phyloP scores from a whole-genome alignment of 2,797 vertebrate genomes.

The Enteromius viviparus region DNA sequence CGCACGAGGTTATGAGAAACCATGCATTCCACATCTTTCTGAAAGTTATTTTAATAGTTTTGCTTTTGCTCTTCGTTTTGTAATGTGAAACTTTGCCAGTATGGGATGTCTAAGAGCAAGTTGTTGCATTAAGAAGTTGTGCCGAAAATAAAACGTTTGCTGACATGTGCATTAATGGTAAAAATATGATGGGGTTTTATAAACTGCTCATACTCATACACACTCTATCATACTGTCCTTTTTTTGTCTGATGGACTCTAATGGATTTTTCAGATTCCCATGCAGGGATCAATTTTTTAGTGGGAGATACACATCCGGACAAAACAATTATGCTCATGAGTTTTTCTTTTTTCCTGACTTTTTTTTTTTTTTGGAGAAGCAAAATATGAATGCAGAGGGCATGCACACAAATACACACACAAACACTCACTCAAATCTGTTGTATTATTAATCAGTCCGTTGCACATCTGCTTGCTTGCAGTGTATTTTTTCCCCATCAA shows the following conservation, averaged over 20 bases:
- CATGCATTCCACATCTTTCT: constrained; percentile 53
- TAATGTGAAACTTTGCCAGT: constrained; percentile 1
- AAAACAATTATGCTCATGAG: constrained; percentile 57
- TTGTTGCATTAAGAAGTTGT: constrained; percentile 44
- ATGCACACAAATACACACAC: constrained; percentile 42
- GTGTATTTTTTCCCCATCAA: constrained; percentile 79
- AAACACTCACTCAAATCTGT: constrained; percentile 70
- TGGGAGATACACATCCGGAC: constrained; percentile 58
- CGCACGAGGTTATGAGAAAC: neutral
- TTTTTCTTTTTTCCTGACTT: constrained; percentile 31
- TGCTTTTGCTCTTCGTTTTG: constrained; percentile 63
- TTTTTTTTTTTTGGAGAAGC: constrained; percentile 28
- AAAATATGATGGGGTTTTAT: constrained; percentile 48
- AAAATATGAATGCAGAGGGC: constrained; percentile 39
- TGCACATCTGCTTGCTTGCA: constrained; percentile 77
- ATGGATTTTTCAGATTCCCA: constrained; percentile 71
- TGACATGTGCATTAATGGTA: constrained; percentile 47
- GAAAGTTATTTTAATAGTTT: constrained; percentile 49
- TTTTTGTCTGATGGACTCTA: constrained; percentile 65
- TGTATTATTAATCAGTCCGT: constrained; percentile 81
- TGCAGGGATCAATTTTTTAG: constrained; percentile 70
- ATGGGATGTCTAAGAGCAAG: constrained; percentile 29
- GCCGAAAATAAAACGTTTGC: constrained; percentile 41
- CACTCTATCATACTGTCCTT: constrained; percentile 69
- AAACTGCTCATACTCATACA: constrained; percentile 58